Evolutionary conservation across 2,888 invertebrate genomes (phyloP), one percentile per base, ranked within the genome.

Genomic region (Dasysyrphus tricinctus): DNA sequence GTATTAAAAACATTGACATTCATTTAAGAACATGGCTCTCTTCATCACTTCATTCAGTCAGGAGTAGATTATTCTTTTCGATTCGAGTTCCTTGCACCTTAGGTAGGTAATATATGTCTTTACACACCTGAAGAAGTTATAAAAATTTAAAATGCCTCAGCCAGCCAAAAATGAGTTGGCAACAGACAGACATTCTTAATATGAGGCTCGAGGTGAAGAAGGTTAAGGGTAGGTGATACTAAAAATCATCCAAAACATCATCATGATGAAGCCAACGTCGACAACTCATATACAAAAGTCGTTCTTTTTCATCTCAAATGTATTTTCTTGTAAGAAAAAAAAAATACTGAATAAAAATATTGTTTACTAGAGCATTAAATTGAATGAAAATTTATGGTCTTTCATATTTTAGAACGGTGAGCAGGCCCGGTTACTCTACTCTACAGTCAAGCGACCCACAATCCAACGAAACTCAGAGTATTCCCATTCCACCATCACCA

Each of bases 341-440:
- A 47, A 65, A 67, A 57, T 80, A 63, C 65, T 80, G 69, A 86
- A 90, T 89, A 90, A 90, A 91, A 91, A 92, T n/a, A n/a, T 91
- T 92, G 91, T 91, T 91, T 91, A 91, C 91, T 91, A 90, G 91
- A 91, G 91, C 91, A 92, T 92, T 92, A 92, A 92, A 92, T 92
- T 92, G 92, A 92, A 92, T 91, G 91, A 90, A 91, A 92, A 92
- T 92, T 91, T 92, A 92, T 91, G 91, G 90, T 90, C 90, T 90
- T 90, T 90, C 90, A 91, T 91, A 91, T 90, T 90, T 91, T 80
- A 86, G 88, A 88, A 77, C 88, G 78, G 65, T 78, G 80, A 76
- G 77, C 80, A 57, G 42, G 37, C 63, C 47, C 16, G 67, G 34
- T 51, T 67, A 49, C 51, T 3, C 16, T 29, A n/a, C n/a, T n/a